These are phyloP conservation scores for Drosophila acutilabella DNA, from an alignment of 2,888 invertebrate species.

Conservation along the genomic window DNA sequence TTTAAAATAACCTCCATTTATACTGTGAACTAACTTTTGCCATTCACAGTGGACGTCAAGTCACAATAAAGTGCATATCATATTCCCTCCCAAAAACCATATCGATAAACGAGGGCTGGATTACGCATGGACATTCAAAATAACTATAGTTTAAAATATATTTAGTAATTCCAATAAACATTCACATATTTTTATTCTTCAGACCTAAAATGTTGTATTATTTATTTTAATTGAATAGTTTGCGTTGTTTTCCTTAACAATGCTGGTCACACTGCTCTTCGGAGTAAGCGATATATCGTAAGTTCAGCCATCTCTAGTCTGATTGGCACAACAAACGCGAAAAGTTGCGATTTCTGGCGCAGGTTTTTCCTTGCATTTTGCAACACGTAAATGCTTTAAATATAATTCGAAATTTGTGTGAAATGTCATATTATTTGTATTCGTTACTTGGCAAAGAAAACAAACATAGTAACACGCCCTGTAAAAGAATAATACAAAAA, in stretches of 20 bases:
- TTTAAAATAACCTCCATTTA: background rate
- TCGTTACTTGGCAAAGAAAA: background rate
- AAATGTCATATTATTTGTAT: background rate
- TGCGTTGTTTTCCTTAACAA: background rate
- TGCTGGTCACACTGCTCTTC: conserved; percentile 26
- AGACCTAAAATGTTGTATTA: background rate
- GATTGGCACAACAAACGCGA: conserved; percentile 75
- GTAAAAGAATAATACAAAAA: conserved; percentile 1
- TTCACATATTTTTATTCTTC: background rate
- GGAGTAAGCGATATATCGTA: conserved; percentile 12
- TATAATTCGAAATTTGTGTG: conserved; percentile 12
- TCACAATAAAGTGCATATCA: conserved; percentile 72
- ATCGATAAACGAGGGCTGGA: conserved; percentile 81
- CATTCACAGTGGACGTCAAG: conserved; percentile 74
- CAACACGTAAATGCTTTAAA: conserved; percentile 53
- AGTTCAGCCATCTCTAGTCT: conserved; percentile 40
- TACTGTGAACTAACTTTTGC: conserved; percentile 44
- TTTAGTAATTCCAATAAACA: background rate
- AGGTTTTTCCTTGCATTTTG: conserved; percentile 53
- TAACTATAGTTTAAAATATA: conserved; percentile 65
- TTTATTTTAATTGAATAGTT: background rate
- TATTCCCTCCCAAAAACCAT: conserved; percentile 82
- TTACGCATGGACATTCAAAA: conserved; percentile 84
- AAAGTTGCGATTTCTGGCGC: conserved; percentile 64
- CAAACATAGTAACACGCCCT: background rate